phyloP scores from a whole-genome alignment of 2,113 vertebrate genomes.

The Ceyx margarethae region DNA sequence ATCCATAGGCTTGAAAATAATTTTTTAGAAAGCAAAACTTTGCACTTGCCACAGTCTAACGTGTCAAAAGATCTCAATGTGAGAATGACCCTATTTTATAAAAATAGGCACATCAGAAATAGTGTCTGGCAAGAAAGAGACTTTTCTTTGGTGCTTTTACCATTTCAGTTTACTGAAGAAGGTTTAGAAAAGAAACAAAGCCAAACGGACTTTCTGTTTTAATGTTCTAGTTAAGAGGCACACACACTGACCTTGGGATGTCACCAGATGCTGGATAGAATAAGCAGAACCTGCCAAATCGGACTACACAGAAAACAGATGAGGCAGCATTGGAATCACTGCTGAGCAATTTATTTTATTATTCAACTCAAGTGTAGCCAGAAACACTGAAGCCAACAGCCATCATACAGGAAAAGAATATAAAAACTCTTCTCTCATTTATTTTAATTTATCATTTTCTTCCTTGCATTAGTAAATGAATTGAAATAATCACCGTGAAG shows the following conservation, averaged over 20 bases:
- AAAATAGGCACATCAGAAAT: background rate
- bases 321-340: background rate
- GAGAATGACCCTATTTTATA: background rate
- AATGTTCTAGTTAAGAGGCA: slow-evolving; percentile 8
- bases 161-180: slow-evolving; percentile 6
- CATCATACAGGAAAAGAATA: slow-evolving; percentile 1
- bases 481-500: background rate
- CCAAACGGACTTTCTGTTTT: background rate
- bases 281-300: background rate
- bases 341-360: slow-evolving; percentile 21
- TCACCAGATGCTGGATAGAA: background rate
- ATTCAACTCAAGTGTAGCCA: background rate
- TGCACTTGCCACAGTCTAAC: background rate
- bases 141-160: background rate
- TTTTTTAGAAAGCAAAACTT: background rate
- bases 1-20: background rate
- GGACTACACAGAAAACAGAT: background rate
- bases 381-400: background rate
- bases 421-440: background rate
- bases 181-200: background rate
- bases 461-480: background rate
- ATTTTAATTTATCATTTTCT: slow-evolving; percentile 10
- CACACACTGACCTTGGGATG: slow-evolving; percentile 8
- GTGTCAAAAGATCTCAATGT: background rate
- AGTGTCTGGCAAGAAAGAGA: background rate